phyloP scores from a whole-genome alignment of 2,888 invertebrate species.

The Euplexia lucipara region DNA sequence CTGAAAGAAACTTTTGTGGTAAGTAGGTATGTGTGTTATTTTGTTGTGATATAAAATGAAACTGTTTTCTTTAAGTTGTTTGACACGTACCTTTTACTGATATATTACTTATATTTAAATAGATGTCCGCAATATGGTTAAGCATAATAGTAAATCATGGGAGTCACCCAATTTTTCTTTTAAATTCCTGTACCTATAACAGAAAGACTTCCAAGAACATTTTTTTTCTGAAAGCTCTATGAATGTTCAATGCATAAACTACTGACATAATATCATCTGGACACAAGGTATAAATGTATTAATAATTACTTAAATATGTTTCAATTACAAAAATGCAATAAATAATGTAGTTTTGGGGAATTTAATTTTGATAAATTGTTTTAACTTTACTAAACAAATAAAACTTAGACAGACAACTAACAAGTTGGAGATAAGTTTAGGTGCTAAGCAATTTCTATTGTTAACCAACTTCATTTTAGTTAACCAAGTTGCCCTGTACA shows the following conservation, averaged over 20 bases:
- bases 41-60: constrained; percentile 16
- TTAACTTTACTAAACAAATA: constrained; percentile 4
- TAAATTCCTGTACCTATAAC: no score
- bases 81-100: background rate
- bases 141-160: no score
- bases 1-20: constrained; percentile 24
- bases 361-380: background rate
- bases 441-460: constrained; percentile 19
- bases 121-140: no score
- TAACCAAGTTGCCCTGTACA: constrained; percentile 10
- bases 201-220: no score
- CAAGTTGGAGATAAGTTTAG: background rate
- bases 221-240: no score
- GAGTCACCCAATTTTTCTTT: no score
- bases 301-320: background rate
- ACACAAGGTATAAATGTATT: background rate
- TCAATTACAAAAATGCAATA: background rate
- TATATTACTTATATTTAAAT: no score
- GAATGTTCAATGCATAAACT: no score
- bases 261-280: no score
- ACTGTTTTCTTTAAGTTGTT: constrained; percentile 18
- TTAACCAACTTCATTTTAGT: constrained; percentile 29
- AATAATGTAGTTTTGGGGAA: background rate
- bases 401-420: constrained; percentile 5
- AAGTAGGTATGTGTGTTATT: constrained; percentile 16